Conservation (phyloP, 2,113 vertebrate species). For the Neogale vison region DNA sequence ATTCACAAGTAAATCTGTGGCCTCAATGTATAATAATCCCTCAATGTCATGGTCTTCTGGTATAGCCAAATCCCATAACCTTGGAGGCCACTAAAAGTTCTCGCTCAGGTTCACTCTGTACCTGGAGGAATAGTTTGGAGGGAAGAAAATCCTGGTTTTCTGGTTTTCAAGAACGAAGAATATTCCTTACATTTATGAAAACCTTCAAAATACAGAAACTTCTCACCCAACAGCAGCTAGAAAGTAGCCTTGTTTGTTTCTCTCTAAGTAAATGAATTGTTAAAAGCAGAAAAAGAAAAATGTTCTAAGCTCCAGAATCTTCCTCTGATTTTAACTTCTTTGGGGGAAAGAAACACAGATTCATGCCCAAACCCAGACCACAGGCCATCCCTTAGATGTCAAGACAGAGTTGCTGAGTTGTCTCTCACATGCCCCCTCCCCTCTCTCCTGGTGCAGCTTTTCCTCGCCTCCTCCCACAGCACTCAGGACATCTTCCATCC, state of each 20-base stretch:
- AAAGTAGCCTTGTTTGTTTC: not conserved
- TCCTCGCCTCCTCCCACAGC: not conserved
- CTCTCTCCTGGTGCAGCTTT: not conserved
- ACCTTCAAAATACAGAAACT: not conserved
- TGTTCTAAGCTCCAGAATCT: constrained; percentile 2
- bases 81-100: not conserved
- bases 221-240: not conserved
- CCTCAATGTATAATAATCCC: not conserved
- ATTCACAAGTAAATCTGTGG: constrained; percentile 3
- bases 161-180: constrained; percentile 33
- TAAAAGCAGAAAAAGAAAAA: constrained; percentile 4
- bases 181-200: constrained; percentile 6
- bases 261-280: constrained; percentile 7
- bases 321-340: not conserved
- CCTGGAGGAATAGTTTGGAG: not conserved
- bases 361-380: not conserved
- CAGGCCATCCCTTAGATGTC: not conserved
- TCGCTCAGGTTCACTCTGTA: not conserved
- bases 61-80: not conserved
- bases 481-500: not conserved
- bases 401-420: not conserved
- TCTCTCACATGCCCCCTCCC: not conserved
- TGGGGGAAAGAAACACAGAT: constrained; percentile 28
- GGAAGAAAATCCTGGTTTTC: not conserved
- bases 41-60: not conserved